These are phyloP conservation scores for Acanthosepion esculentum DNA, from an alignment of 2,888 invertebrate genomes.

Conservation along the genomic window DNA sequence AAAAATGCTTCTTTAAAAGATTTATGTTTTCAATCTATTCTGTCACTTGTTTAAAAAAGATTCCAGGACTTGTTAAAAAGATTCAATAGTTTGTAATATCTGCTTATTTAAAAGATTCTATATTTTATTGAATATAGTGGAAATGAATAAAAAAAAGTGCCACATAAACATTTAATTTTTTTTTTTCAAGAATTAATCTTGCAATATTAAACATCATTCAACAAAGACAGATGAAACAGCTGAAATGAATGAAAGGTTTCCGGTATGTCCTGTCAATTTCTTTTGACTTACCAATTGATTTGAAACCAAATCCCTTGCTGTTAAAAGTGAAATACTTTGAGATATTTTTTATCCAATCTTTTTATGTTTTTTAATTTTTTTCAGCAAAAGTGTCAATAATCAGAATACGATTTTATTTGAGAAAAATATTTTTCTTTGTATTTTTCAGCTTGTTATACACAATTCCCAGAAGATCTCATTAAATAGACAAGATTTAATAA, in stretches of 20 bases:
- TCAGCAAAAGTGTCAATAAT: slow-evolving; percentile 33
- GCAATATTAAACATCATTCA: neutral
- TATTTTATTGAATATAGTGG: neutral
- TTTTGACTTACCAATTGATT: slow-evolving; percentile 7
- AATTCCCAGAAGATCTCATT: slow-evolving; percentile 33
- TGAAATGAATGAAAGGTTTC: neutral
- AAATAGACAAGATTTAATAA: slow-evolving; percentile 33
- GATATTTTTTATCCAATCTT: neutral
- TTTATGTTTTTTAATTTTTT: neutral
- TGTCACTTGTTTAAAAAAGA: neutral
- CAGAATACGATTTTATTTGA: neutral
- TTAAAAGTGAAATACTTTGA: neutral
- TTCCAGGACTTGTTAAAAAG: neutral
- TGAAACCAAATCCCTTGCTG: slow-evolving; percentile 11
- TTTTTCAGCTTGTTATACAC: neutral
- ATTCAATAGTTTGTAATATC: neutral
- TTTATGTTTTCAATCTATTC: neutral
- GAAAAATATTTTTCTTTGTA: neutral
- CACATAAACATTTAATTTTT: neutral
- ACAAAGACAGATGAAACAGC: neutral
- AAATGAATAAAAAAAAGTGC: neutral
- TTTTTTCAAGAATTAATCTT: neutral
- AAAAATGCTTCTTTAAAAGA: neutral
- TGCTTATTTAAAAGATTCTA: neutral
- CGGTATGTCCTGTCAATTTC: neutral